Evolutionary conservation across 2,888 invertebrate species (phyloP).

Genomic region (Acanthopleura granulata): DNA sequence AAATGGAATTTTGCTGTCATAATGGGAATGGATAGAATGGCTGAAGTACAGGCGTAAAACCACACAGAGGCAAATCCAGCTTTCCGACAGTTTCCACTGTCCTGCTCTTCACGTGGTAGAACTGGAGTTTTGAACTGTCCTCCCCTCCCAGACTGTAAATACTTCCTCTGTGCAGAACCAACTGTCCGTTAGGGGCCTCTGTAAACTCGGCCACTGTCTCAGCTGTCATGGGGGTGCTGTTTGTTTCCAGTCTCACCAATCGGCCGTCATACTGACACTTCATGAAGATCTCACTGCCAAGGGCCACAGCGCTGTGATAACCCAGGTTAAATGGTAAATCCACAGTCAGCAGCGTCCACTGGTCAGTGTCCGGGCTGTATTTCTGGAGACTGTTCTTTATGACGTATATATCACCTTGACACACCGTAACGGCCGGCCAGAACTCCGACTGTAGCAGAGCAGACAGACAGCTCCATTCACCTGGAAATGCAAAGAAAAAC

Average conservation of each 20-base stretch:
- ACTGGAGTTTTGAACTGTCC: not conserved
- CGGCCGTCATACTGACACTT: slow-evolving; percentile 11
- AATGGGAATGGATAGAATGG: not conserved
- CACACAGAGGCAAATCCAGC: not conserved
- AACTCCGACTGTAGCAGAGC: not conserved
- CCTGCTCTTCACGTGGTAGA: not conserved
- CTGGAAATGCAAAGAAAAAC: not conserved
- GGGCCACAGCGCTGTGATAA: not conserved
- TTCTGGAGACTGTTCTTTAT: slow-evolving; percentile 1
- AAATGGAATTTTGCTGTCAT: too few species aligned
- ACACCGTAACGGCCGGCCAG: not conserved
- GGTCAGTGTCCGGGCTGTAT: not conserved
- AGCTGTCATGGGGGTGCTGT: not conserved
- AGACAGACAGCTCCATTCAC: not conserved
- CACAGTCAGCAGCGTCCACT: not conserved
- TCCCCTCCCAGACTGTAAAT: not conserved
- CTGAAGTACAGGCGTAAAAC: not conserved
- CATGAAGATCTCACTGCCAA: not conserved
- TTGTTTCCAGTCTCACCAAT: not conserved
- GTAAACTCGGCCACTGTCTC: not conserved
- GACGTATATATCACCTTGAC: not conserved
- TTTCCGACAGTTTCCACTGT: not conserved
- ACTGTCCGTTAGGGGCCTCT: not conserved
- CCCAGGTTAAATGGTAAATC: slow-evolving; percentile 1
- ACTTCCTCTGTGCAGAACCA: not conserved